Evolutionary conservation across 2,797 vertebrate species (phyloP), one percentile per base, ranked within the genome.

Genomic region (Anisognathus igniventris): DNA sequence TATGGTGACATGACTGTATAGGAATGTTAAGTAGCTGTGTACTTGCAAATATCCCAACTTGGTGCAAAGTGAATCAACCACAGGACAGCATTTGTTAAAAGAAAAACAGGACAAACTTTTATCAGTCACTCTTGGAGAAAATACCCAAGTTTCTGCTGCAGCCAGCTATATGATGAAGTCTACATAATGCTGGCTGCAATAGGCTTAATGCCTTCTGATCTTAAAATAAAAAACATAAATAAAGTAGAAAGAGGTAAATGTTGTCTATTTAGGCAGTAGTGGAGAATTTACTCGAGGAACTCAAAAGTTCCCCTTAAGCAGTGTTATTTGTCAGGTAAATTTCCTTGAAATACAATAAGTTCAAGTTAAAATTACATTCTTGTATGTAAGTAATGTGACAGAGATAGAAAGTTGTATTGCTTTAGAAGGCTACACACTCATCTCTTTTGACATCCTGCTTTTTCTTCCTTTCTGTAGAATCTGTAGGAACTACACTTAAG

Each of bases 281-380:
- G 18, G 58, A 68, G 53, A 86, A 37, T 15, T 50, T 61, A 48
- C 66, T 10, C 20, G 27, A 72, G 58, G 14, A 78, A 21, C n/a
- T 54, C n/a, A 35, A 31, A 53, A 66, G 3, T 23, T 71, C 18
- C 17, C 39, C 51, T 65, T 67, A 30, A 60, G 24, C 7, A 48
- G 9, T 56, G 8, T 51, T 57, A 14, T 6, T 66, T 74, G 8
- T n/a, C 25, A 47, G 21, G 24, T 56, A 25, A 79, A 47, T 30
- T 51, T 90, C 7, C 20, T 51, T 86, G 28, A 83, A 83, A 56
- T 70, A 19, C 9, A 31, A 21, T 68, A 51, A 88, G 79, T 57
- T 76, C 0, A 16, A 37, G 53, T 44, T 45, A 45, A 68, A 39
- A 45, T 60, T 40, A 5, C 0, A 0, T 48, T 40, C 3, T 39